Evolutionary conservation across 2,113 vertebrate species (phyloP), one percentile per base, ranked within the genome.

Genomic region (Chaenocephalus aceratus): DNA sequence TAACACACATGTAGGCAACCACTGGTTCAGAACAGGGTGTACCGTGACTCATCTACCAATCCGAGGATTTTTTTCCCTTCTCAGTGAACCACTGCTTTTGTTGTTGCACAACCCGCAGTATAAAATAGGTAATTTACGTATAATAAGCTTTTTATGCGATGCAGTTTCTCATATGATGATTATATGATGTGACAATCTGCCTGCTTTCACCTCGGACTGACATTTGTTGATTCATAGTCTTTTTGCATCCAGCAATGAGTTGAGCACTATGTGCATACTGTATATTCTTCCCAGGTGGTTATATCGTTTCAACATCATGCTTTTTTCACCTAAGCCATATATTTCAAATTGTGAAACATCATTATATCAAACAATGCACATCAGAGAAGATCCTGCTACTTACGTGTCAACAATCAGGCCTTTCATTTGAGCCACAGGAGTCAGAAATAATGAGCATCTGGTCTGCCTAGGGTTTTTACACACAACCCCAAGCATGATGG

Each of bases 11-110:
- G 72, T 80, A 86, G 72, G 79, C 86, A 80, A 86, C 80, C 72
- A 66, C 81, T 86, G 81, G 68, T 86, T 83, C 56, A 80, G 72
- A 84, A 69, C 85, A 82, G 80, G 64, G 69, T 75, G 87, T 76
- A 53, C 12, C 53, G 66, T 91, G 88, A 89, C 78, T 91, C 88
- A 91, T 89, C 72, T 66, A 59, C 76, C 66, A 71, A 75, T 79
- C 51, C 45, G 5, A 77, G 36, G 10, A 49, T 75, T 75, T 60
- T 77, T 77, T 77, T 68, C 59, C 6, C 23, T 78, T 6, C n/a
- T 58, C 21, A 30, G 21, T 45, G 53, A 76, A 86, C 18, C 2
- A 3, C 49, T 67, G 70, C 67, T 85, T 85, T 87, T 84, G 72
- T 88, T 83, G 34, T 60, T 41, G 6, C 52, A 21, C 76, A 80